Conservation (phyloP, 2,113 vertebrate species). For the Galeopterus variegatus region DNA sequence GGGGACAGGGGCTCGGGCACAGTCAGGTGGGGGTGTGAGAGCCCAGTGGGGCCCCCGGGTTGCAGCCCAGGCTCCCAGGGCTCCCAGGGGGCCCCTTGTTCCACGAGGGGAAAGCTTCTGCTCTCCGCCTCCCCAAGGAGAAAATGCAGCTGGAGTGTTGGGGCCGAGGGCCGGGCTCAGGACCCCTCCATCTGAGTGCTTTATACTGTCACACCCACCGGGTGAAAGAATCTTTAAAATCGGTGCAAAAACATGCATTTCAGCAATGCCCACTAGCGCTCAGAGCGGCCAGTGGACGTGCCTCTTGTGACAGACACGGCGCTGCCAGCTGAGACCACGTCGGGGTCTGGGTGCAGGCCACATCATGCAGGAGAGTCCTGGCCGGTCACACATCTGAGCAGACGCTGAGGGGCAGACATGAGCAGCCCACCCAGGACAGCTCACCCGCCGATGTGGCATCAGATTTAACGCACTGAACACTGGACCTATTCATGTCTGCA, state of each 20-base stretch:
- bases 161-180: neutral
- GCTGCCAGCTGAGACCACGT: rapidly evolving
- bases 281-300: neutral
- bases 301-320: neutral
- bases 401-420: neutral
- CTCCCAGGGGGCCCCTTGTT: neutral
- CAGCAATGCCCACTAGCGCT: neutral
- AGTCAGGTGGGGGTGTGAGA: too few relatives aligned
- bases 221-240: neutral
- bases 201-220: neutral
- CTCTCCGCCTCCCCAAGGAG: neutral
- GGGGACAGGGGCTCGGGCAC: neutral
- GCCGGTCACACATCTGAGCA: neutral
- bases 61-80: neutral
- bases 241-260: neutral
- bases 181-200: neutral
- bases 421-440: neutral
- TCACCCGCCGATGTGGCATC: rapidly evolving
- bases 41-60: neutral
- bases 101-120: neutral
- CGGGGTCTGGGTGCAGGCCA: neutral
- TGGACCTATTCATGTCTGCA: rapidly evolving
- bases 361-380: rapidly evolving
- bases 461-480: too few relatives aligned
- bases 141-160: neutral